These are phyloP conservation scores for Malurus splendens DNA, from an alignment of 2,797 vertebrate species.

Conservation along the genomic window DNA sequence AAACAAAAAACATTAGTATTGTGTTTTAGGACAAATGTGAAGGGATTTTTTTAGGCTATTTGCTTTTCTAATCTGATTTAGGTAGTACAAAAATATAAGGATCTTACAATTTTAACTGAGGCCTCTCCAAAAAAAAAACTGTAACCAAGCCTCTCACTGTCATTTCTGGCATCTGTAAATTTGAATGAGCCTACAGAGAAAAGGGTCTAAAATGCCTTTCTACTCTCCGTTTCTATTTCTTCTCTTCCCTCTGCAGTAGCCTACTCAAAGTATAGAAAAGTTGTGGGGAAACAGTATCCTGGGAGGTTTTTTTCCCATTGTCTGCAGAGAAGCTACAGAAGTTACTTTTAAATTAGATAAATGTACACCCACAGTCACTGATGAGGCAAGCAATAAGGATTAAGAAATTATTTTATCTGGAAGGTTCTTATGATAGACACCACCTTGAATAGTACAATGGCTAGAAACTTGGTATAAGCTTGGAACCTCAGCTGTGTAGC, in stretches of 20 bases:
- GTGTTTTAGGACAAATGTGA: background rate
- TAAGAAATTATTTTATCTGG: background rate
- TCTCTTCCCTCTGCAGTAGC: background rate
- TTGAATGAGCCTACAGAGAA: slow-evolving; percentile 22
- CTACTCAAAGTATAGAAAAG: background rate
- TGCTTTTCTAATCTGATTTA: background rate
- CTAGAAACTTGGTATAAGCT: background rate
- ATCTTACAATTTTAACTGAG: background rate
- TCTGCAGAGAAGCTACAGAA: background rate
- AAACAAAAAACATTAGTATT: background rate
- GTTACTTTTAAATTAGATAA: background rate
- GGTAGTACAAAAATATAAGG: background rate
- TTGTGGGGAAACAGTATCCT: background rate
- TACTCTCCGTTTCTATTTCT: slow-evolving; percentile 11
- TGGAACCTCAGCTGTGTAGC: background rate
- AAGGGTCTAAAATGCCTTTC: background rate
- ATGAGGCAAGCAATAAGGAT: background rate
- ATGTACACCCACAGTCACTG: background rate
- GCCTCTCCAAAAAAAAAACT: background rate
- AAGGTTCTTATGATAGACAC: background rate
- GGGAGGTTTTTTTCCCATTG: background rate
- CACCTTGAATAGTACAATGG: background rate
- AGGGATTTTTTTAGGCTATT: background rate
- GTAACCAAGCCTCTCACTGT: background rate
- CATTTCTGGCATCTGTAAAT: background rate